These are phyloP conservation scores for Agrypnia vestita DNA, from an alignment of 1,140 invertebrate genomes.

Conservation along the genomic window DNA sequence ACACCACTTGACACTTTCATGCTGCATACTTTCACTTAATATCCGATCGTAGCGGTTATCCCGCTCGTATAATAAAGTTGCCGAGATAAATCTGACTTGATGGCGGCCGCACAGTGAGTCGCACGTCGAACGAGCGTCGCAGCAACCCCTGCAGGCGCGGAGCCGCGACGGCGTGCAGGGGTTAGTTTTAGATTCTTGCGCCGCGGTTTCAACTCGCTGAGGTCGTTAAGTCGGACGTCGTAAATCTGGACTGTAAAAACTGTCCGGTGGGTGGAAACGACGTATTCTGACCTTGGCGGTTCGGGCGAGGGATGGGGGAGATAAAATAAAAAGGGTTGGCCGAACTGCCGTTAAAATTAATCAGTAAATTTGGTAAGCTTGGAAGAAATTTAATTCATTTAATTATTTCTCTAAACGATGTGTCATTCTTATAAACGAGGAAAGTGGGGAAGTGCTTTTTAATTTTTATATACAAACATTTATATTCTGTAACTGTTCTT, in stretches of 20 bases:
- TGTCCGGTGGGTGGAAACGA: slow-evolving; percentile 11
- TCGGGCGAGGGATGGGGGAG: not conserved
- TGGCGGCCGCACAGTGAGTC: not conserved
- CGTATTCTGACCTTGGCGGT: slow-evolving; percentile 14
- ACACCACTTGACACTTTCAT: too few species aligned
- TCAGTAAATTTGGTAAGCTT: too few species aligned
- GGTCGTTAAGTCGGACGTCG: slow-evolving; percentile 38
- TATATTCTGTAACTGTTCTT: too few species aligned
- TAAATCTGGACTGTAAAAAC: slow-evolving; percentile 45
- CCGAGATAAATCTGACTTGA: too few species aligned
- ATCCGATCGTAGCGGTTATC: too few species aligned
- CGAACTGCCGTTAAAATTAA: not conserved
- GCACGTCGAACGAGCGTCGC: not conserved
- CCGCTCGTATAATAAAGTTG: too few species aligned
- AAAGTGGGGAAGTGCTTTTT: too few species aligned
- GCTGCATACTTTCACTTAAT: too few species aligned
- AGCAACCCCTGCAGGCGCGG: not conserved
- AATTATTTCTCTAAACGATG: too few species aligned
- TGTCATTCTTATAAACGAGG: too few species aligned
- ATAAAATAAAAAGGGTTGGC: not conserved
- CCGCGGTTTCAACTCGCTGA: slow-evolving; percentile 33
- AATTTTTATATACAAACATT: too few species aligned
- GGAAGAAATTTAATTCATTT: too few species aligned
- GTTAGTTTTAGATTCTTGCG: slow-evolving; percentile 14
- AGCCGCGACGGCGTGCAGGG: slow-evolving; percentile 10